Conservation (phyloP, 2,113 vertebrate species). For the Poeciliopsis retropinna region DNA sequence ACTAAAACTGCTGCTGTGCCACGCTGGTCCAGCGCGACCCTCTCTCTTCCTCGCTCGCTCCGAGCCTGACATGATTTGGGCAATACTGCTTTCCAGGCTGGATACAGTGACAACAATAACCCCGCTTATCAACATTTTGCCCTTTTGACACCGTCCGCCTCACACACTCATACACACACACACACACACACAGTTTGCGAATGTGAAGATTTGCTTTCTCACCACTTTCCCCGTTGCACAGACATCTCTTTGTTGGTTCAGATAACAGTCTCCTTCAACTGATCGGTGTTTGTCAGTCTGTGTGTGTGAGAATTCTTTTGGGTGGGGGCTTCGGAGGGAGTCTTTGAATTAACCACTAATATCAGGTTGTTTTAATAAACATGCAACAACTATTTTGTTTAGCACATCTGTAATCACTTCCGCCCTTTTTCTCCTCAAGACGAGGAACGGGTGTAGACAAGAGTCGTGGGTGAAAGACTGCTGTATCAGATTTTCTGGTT, state of each 20-base stretch:
- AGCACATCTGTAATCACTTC: constrained; percentile 6
- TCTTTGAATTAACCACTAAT: neutral
- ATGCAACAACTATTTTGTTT: constrained; percentile 14
- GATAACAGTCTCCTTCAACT: constrained; percentile 17
- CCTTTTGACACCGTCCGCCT: constrained; percentile 38
- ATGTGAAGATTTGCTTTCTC: constrained; percentile 59
- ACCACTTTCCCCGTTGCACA: constrained; percentile 18
- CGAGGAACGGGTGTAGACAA: neutral
- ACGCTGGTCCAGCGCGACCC: constrained; percentile 30
- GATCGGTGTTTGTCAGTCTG: neutral
- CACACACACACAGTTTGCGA: constrained; percentile 21
- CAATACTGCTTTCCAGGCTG: constrained; percentile 28
- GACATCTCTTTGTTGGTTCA: constrained; percentile 30
- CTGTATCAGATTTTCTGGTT: neutral
- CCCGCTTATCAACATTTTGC: constrained; percentile 48
- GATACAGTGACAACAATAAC: constrained; percentile 57
- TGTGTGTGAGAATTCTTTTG: neutral
- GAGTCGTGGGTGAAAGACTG: constrained; percentile 4
- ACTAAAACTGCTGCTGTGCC: constrained; percentile 19
- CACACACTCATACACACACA: constrained; percentile 21
- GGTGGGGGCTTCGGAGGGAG: too few species aligned
- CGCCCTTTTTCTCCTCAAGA: neutral
- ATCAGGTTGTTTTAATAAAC: neutral
- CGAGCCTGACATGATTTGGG: constrained; percentile 52
- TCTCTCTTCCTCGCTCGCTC: constrained; percentile 17